These are phyloP conservation scores for Oophaga pumilio DNA, from an alignment of 2,113 vertebrate genomes.

Conservation along the genomic window DNA sequence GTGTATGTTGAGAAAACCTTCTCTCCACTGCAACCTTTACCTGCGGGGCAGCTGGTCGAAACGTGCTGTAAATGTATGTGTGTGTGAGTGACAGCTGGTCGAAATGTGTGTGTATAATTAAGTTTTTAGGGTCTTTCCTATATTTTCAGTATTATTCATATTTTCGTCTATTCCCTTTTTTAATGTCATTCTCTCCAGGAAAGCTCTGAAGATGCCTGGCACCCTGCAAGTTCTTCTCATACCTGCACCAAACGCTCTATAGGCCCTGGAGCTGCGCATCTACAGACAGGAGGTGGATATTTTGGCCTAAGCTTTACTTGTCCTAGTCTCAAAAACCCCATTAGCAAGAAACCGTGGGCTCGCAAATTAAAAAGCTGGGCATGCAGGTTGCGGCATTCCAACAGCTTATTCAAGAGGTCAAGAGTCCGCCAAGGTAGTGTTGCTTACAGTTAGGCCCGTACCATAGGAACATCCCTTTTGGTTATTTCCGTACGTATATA, in stretches of 20 bases:
- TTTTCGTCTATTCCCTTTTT: slow-evolving; percentile 45
- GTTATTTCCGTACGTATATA: slow-evolving; percentile 62
- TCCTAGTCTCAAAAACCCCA: slow-evolving; percentile 96
- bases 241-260: slow-evolving; percentile 73
- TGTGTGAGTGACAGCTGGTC: no score
- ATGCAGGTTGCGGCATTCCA: slow-evolving; percentile 90
- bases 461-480: slow-evolving; percentile 76
- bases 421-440: slow-evolving; percentile 90
- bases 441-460: slow-evolving; percentile 78
- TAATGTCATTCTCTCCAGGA: slow-evolving; percentile 73
- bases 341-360: slow-evolving; percentile 97
- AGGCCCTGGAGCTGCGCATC: slow-evolving; percentile 77
- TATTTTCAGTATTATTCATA: not conserved
- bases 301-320: slow-evolving; percentile 97
- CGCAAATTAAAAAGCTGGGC: slow-evolving; percentile 96
- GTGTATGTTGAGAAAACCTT: no score
- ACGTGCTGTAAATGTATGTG: no score
- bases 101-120: no score
- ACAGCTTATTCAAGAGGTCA: slow-evolving; percentile 94
- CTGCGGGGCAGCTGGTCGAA: no score
- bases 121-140: no score
- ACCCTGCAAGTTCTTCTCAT: slow-evolving; percentile 76
- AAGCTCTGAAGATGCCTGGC: slow-evolving; percentile 79
- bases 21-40: no score
- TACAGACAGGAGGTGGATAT: slow-evolving; percentile 97